Evolutionary conservation across 2,113 vertebrate species (phyloP), one percentile per base, ranked within the genome.

Genomic region (Microtus pennsylvanicus): DNA sequence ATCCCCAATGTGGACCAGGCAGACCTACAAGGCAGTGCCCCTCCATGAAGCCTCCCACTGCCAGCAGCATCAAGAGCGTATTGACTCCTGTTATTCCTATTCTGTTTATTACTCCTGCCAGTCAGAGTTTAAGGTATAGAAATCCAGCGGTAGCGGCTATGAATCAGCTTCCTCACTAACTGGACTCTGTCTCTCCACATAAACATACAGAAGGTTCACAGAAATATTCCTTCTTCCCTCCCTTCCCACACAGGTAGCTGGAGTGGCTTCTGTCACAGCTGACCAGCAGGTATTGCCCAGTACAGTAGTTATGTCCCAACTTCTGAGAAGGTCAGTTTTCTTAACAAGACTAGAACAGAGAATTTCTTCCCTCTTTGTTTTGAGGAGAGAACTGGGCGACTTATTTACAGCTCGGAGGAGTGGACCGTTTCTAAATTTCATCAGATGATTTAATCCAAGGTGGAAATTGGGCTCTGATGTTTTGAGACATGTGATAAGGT

Each of bases 401-500:
- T 86, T 88, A 70, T 65, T 83, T 94, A 47, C 58, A 95, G 74
- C 67, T 91, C 11, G 65, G 6, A 80, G 69, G 74, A 96, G 3
- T 63, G 58, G n/a, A 21, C 2, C 50, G 28, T 81, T 90, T 47
- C 78, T 86, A 80, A 90, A 92, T 94, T 93, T 96, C 85, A 78
- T 89, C 47, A 92, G 72, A 38, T 35, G 63, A 52, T 96, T 96
- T 94, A 94, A 70, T 81, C 47, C 91, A 92, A 47, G 24, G 55
- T 95, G 22, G 72, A 52, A 92, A 78, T 97, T 90, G 81, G 67
- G 33, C 47, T 74, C 30, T 94, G 81, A 75, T 65, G 24, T 89
- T 93, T 95, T 92, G 74, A 97, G 74, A 91, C 77, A 50, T 42
- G 74, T 42, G 28, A 82, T 97, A 91, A 95, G 58, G 42, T 80